Percentiles rank a stretch among this genome's conserved stretches.
Evolutionary conservation across 2,888 invertebrate genomes (phyloP).

Genomic region (Aquatica leii): DNA sequence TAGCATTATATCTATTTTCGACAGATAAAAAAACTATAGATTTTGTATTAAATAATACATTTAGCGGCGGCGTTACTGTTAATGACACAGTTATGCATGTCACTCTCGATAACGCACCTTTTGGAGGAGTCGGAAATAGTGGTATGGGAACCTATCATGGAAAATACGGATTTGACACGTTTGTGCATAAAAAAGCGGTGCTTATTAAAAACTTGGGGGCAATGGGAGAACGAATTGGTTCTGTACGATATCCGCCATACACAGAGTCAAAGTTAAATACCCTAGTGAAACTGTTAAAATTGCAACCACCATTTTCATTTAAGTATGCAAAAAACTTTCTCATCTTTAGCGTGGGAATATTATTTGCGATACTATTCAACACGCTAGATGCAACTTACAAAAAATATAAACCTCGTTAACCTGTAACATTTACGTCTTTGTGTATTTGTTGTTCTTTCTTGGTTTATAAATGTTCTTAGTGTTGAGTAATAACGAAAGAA

Average conservation of each 20-base stretch:
- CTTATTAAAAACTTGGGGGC: constrained; percentile 74
- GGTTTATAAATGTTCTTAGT: too few relatives aligned
- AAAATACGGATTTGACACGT: constrained; percentile 87
- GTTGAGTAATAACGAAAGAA: too few relatives aligned
- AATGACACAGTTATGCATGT: constrained; percentile 90
- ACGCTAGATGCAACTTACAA: too few relatives aligned
- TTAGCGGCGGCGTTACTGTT: constrained; percentile 80
- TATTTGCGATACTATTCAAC: constrained; percentile 58
- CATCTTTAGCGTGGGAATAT: constrained; percentile 73
- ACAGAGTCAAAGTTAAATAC: constrained; percentile 74
- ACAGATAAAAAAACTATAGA: constrained; percentile 66
- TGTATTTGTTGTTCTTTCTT: too few relatives aligned
- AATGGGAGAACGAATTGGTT: constrained; percentile 72
- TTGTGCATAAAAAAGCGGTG: constrained; percentile 89
- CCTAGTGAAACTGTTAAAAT: constrained; percentile 64
- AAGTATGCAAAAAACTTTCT: constrained; percentile 70
- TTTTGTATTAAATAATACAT: constrained; percentile 73
- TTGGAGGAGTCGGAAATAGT: constrained; percentile 94
- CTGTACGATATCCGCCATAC: constrained; percentile 85
- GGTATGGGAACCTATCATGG: constrained; percentile 97
- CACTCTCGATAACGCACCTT: constrained; percentile 88
- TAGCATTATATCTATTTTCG: constrained; percentile 88
- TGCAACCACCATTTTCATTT: constrained; percentile 68
- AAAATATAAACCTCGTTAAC: too few relatives aligned
- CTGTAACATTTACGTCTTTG: too few relatives aligned